Evolutionary conservation across 2,797 vertebrate genomes (phyloP).

Genomic region (Notamacropus eugenii): DNA sequence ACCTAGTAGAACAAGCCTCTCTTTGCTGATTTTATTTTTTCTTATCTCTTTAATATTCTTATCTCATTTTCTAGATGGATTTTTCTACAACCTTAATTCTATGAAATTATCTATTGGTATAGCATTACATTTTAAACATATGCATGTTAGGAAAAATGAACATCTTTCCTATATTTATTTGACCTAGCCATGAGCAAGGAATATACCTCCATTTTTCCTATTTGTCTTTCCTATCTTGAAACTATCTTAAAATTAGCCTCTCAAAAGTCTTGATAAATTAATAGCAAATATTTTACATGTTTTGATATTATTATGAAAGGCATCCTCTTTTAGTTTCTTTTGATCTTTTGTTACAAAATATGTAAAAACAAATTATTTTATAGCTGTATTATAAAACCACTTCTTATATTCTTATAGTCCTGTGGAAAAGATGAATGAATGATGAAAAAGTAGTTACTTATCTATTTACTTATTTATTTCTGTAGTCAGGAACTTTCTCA

Average conservation of each 20-base stretch:
- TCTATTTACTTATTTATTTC: not conserved
- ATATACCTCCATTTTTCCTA: not conserved
- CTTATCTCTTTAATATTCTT: not conserved
- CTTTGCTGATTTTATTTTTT: not conserved
- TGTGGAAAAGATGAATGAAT: not conserved
- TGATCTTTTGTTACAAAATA: not conserved
- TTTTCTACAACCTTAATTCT: not conserved
- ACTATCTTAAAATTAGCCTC: too few species aligned
- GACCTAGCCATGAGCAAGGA: not conserved
- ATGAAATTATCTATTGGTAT: not conserved
- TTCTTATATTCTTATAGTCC: not conserved
- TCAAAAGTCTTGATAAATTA: not conserved
- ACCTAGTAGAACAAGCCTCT: not conserved
- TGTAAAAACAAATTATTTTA: not conserved
- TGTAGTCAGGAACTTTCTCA: not conserved
- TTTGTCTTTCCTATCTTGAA: not conserved
- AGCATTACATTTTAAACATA: not conserved
- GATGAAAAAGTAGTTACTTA: not conserved
- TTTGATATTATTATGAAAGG: not conserved
- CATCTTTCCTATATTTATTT: not conserved
- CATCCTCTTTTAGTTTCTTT: not conserved
- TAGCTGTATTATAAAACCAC: not conserved
- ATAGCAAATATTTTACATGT: not conserved
- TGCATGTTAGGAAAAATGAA: not conserved
- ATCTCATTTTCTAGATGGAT: not conserved